Evolutionary conservation across 2,797 vertebrate genomes (phyloP), one percentile per base, ranked within the genome.

Genomic region (Anabacerthia variegaticeps): DNA sequence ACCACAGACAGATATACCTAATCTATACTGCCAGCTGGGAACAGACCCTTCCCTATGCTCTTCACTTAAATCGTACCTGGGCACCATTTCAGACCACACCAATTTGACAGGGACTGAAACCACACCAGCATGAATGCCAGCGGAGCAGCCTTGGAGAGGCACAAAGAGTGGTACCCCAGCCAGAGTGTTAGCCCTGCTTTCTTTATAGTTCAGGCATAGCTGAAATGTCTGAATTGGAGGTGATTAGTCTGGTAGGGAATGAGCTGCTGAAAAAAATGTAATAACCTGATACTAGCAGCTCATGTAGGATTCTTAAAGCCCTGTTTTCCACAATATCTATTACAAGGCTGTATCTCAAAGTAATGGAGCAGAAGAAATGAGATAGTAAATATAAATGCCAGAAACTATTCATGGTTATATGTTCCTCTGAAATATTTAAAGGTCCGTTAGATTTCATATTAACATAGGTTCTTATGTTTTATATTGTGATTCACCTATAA

Each of bases 381-480:
- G 75, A 58, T 20, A 67, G 44, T 44, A 88, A 85, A 90, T 78
- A 71, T 9, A 88, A 95, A 43, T 16, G 34, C 22, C 28, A 78
- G 78, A 78, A 81, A 58, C 10, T 67, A 56, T 62, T 67, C 19
- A n/a, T 46, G 32, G 13, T 54, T 77, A 55, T 49, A 67, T 16
- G 9, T 71, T 88, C 69, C 30, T 59, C 39, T 59, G 71, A 78
- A 91, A 79, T 79, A 92, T 75, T 78, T 85, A 58, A 10, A 5
- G 44, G 19, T 14, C 28, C 78, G 11, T 58, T 75, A 49, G 39
- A 78, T 58, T 82, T 44, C 26, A 62, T 8, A 4, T 71, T 82
- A 78, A 85, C 9, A 30, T 58, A 67, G 28, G 8, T 74, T 85
- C 30, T 62, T 71, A 28, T 17, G 14, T 41, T 88, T 79, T 55